Conservation (phyloP, 2,888 invertebrate genomes). For the Eilema depressum region DNA sequence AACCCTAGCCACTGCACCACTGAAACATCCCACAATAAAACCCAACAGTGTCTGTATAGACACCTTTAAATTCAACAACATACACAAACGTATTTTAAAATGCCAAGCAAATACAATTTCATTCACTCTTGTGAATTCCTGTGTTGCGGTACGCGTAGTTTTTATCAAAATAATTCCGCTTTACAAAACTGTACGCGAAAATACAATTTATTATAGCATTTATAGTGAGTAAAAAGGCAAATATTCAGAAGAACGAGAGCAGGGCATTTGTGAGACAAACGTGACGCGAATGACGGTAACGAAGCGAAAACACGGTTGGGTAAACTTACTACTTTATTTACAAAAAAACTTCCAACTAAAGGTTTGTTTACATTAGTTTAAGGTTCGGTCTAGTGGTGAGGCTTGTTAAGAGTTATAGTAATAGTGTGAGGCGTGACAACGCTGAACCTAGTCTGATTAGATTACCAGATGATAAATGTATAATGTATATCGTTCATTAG, state of each 20-base stretch:
- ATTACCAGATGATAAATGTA: too few species aligned
- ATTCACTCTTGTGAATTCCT: background rate
- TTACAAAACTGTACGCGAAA: conserved; percentile 3
- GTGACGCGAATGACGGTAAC: conserved; percentile 54
- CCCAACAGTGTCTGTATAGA: background rate
- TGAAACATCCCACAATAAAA: too few species aligned
- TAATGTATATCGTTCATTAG: too few species aligned
- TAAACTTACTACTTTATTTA: conserved; percentile 46
- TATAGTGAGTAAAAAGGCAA: conserved; percentile 46
- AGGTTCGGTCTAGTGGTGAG: background rate
- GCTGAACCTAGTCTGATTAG: too few species aligned
- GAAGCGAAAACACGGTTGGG: conserved; percentile 48
- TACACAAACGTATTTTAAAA: background rate
- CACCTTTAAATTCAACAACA: background rate
- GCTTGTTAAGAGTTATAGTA: conserved; percentile 7
- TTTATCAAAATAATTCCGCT: background rate
- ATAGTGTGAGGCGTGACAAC: too few species aligned
- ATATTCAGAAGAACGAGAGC: conserved; percentile 42
- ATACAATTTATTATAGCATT: conserved; percentile 40
- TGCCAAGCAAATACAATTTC: background rate
- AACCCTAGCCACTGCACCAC: too few species aligned
- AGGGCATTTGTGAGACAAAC: conserved; percentile 54
- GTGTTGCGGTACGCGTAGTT: background rate
- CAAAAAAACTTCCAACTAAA: conserved; percentile 33
- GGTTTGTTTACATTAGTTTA: conserved; percentile 9